Evolutionary conservation across 2,797 vertebrate genomes (phyloP), one percentile per base, ranked within the genome.

Genomic region (Acanthopagrus latus): DNA sequence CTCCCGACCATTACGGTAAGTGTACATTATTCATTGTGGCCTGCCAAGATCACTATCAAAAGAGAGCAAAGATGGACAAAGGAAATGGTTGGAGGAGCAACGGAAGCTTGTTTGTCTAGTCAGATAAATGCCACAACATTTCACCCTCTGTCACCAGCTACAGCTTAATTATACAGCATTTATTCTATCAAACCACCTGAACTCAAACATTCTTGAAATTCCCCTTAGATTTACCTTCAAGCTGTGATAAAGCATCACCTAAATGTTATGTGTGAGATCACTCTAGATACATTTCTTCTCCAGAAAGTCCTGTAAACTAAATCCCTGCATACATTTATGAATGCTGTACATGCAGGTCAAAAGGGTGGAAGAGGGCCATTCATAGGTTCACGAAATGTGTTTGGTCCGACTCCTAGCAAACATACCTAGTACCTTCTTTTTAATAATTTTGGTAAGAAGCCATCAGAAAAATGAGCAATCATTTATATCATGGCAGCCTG

Each of bases 21-120:
- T 90, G 83, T 93, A 83, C 89, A 92, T 93, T 88, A 92, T 92
- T 92, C 80, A 91, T 86, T 82, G 76, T 74, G 80, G 83, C 78
- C 85, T 88, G 83, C 88, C 85, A 82, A 87, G 91, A 90, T 91
- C 72, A 79, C 83, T 91, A 91, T 91, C 90, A 89, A 85, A 82
- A 79, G 64, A 78, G 51, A 60, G 71, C 75, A 78, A 60, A 82
- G 88, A 90, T 60, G 78, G 68, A 79, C 71, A 72, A 63, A 74
- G 60, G 86, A 84, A 86, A 90, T 58, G 64, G 47, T 48, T 47
- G 67, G 79, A 88, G 84, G 46, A 83, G 62, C 63, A 82, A 56
- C 29, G 51, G 78, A 80, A 76, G 82, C 66, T 58, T 21, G 52
- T 63, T 85, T 27, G 66, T 27, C 56, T 63, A 43, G 57, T 66